Conservation (phyloP, 1,140 invertebrate species). For the Riptortus pedestris region DNA sequence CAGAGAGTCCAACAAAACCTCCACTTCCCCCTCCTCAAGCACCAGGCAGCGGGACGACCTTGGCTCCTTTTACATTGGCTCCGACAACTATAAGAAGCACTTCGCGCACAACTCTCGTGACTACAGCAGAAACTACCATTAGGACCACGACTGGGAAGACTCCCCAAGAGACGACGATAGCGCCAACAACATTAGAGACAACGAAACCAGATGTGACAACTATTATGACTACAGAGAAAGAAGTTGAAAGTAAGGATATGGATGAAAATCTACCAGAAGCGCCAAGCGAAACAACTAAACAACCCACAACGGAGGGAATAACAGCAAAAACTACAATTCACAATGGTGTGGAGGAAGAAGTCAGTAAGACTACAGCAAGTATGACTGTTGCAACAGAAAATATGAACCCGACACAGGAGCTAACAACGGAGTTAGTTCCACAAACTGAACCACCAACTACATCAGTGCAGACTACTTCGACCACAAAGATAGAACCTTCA, state of each 20-base stretch:
- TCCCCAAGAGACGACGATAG: constrained; percentile 20
- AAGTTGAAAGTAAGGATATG: background rate
- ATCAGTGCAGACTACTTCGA: background rate
- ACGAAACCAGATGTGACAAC: constrained; percentile 26
- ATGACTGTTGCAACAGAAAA: background rate
- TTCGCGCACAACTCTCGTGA: background rate
- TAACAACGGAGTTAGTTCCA: too few relatives aligned
- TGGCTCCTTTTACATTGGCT: background rate
- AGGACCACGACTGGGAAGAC: constrained; percentile 3
- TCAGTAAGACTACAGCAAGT: background rate
- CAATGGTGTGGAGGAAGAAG: background rate
- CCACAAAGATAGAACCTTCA: background rate
- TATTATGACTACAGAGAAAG: background rate
- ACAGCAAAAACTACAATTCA: background rate
- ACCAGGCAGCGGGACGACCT: too few relatives aligned
- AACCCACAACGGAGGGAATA: background rate
- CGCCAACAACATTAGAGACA: constrained; percentile 19
- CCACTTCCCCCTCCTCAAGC: background rate
- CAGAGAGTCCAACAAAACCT: background rate
- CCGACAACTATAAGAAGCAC: background rate
- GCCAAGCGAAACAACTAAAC: background rate
- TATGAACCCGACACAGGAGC: background rate
- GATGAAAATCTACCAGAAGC: background rate
- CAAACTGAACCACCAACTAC: background rate
- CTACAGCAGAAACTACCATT: background rate